These are phyloP conservation scores for Gnatocerus cornutus DNA, from an alignment of 2,888 invertebrate species.

Conservation along the genomic window DNA sequence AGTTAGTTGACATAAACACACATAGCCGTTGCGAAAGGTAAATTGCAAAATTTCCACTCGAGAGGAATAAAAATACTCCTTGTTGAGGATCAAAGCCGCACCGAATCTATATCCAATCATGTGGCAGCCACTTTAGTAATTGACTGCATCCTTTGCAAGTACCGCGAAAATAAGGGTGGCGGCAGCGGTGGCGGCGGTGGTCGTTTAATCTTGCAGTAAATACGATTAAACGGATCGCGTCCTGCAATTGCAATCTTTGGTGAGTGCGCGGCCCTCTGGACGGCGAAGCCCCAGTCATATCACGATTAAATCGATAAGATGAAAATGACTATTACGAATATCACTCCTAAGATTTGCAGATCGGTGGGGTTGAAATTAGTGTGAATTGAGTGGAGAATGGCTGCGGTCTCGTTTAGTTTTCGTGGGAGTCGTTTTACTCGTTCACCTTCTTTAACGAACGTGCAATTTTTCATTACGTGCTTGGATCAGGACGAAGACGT, in stretches of 20 bases:
- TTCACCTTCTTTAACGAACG: constrained; percentile 59
- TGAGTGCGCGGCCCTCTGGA: constrained; percentile 22
- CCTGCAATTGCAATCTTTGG: constrained; percentile 42
- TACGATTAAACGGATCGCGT: constrained; percentile 64
- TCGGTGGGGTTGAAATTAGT: constrained; percentile 5
- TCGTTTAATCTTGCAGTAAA: constrained; percentile 68
- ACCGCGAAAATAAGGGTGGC: constrained; percentile 60
- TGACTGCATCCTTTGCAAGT: constrained; percentile 63
- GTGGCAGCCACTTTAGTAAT: constrained; percentile 67
- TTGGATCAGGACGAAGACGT: constrained; percentile 76
- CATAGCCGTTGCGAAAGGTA: constrained; percentile 59
- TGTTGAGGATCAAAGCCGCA: constrained; percentile 66
- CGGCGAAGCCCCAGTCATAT: constrained; percentile 2
- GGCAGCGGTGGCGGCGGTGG: constrained; percentile 58
- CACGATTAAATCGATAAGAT: constrained; percentile 2
- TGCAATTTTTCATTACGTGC: constrained; percentile 82
- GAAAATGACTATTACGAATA: not conserved
- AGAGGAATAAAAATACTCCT: constrained; percentile 68
- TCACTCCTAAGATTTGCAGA: not conserved
- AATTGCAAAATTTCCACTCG: constrained; percentile 65
- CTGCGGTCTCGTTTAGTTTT: constrained; percentile 60
- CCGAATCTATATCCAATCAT: constrained; percentile 64
- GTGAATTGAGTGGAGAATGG: constrained; percentile 1
- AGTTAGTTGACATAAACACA: constrained; percentile 69
- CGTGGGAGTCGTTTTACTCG: constrained; percentile 60